Evolutionary conservation across 2,888 invertebrate species (phyloP), one percentile per base, ranked within the genome.

Genomic region (Trachelus troglodyta): DNA sequence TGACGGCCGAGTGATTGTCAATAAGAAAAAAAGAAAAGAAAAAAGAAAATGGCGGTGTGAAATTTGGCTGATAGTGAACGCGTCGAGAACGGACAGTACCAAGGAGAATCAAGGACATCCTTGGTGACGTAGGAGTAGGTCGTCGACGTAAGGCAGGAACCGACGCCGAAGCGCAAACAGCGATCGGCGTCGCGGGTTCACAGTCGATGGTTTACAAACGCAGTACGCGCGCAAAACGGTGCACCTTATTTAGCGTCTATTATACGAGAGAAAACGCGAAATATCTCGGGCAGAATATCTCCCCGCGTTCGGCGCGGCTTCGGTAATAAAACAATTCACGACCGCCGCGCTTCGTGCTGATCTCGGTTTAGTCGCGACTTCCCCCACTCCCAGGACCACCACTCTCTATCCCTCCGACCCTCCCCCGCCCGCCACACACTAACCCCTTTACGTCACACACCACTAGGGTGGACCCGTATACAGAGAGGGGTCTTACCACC

Each of bases 271-370:
- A 86, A 86, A 87, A 87, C 85, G 83, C 85, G 84, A 86, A 56
- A 88, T 87, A 87, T 87, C 85, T 88, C 85, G 81, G 81, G 82
- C 83, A 81, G 83, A 85, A 85, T 86, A 86, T 85, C 84, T 84
- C 75, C 68, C 75, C 78, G 79, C 76, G 78, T 80, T 78, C 75
- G 80, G 78, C 80, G 78, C 74, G 78, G 81, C 80, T 81, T 83
- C 80, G 80, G 86, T 87, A 88, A 88, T 87, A 87, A 87, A 87
- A 83, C 86, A 84, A 86, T 85, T 83, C 84, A 84, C 85, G 82
- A 86, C 85, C 82, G 80, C 79, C 78, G 77, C 69, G 76, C 86
- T 83, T 85, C 84, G 85, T 80, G 81, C 83, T 81, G 84, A 81
- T 81, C 84, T 85, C 83, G 81, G 80, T 79, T 76, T 78, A 80